These are phyloP conservation scores for Panurus biarmicus DNA, from an alignment of 2,113 vertebrate genomes.

Conservation along the genomic window DNA sequence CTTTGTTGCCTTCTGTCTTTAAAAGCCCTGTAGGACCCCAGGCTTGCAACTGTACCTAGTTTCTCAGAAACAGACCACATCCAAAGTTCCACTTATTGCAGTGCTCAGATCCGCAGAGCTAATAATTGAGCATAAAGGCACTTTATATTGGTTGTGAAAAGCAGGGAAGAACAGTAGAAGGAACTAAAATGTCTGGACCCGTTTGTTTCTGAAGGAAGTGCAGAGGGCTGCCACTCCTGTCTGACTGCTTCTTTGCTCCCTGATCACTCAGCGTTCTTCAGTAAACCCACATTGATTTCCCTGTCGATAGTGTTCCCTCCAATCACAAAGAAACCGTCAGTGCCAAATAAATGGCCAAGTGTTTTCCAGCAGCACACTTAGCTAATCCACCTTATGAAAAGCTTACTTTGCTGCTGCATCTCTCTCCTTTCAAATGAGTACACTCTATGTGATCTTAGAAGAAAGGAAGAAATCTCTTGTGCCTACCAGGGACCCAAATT, in stretches of 20 bases:
- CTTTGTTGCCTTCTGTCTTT: slow-evolving; percentile 15
- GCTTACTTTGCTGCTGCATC: background rate
- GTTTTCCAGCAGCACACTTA: slow-evolving; percentile 48
- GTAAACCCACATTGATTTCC: slow-evolving; percentile 67
- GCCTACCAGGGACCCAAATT: slow-evolving; percentile 25
- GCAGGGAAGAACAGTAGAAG: background rate
- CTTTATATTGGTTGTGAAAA: background rate
- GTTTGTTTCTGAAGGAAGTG: background rate
- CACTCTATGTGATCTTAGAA: background rate
- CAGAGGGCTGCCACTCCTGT: background rate
- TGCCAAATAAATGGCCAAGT: slow-evolving; percentile 50
- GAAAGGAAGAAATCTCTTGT: slow-evolving; percentile 12
- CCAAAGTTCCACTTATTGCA: background rate
- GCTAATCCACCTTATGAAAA: slow-evolving; percentile 16
- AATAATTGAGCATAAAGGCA: background rate
- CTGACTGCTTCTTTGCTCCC: slow-evolving; percentile 17
- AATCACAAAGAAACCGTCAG: slow-evolving; percentile 57
- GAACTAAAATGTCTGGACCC: background rate
- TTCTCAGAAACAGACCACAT: background rate
- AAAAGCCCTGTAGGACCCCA: slow-evolving; percentile 16
- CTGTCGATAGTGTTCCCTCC: slow-evolving; percentile 59
- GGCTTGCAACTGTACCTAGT: background rate
- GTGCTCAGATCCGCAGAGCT: background rate
- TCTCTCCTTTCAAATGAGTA: background rate
- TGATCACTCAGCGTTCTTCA: slow-evolving; percentile 19